Evolutionary conservation across 2,888 invertebrate genomes (phyloP), one percentile per base, ranked within the genome.

Genomic region (Eupeodes latifasciatus): DNA sequence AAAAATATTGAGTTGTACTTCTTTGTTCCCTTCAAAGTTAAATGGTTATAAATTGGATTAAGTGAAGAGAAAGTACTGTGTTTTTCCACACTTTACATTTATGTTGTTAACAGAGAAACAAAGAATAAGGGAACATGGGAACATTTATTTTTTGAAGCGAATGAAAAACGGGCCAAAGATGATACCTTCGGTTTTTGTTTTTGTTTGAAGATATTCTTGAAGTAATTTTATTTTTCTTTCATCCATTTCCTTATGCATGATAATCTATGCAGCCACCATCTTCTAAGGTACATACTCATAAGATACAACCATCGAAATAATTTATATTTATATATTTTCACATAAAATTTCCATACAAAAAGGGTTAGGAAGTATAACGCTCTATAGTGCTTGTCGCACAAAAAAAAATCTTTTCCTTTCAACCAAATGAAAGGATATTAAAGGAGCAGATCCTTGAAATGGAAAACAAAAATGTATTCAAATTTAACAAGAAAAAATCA

Each of bases 261-360:
- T 36, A n/a, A 27, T 61, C 4, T 19, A 53, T 34, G 11, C 10
- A 19, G 57, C 40, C 36, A 34, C 16, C n/a, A 44, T 34, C 34
- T 66, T 53, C 19, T 16, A 16, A 49, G 44, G 19, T 66, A 16
- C 40, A 40, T 40, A 5, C 9, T 5, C 9, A 40, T 40, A 67
- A 16, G 59, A 59, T 62, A 36, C 14, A 59, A 49, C 51, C 77
- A 81, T 85, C 5, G 44, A 86, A 86, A 74, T 82, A 27, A 55
- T 55, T 55, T 55, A 55, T 40, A 85, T 85, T 81, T 85, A 81
- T 77, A 57, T 67, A 36, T 7, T 82, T 81, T 78, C 57, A 34
- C 78, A 86, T 85, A 78, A 78, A 82, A 86, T 86, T 78, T 82
- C 66, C 82, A 78, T 79, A 78, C 75, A 75, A 86, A 69, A 86